Evolutionary conservation across 2,888 invertebrate genomes (phyloP).

Genomic region (Drosophila lacicola): DNA sequence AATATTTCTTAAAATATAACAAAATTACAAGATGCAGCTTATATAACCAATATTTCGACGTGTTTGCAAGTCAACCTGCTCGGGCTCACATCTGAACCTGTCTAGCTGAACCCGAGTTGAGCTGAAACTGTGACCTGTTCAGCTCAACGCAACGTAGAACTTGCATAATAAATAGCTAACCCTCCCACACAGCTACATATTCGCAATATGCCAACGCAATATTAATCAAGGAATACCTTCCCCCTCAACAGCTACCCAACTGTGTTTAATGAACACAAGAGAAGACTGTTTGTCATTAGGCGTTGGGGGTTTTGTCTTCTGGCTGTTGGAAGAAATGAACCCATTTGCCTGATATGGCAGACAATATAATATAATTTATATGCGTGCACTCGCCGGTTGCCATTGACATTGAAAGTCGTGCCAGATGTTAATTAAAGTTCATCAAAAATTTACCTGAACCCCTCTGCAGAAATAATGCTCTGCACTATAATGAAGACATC

Average conservation of each 20-base stretch:
- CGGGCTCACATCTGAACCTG: background rate
- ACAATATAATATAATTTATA: conserved; percentile 37
- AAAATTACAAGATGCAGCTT: too few relatives aligned
- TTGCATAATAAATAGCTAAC: conserved; percentile 21
- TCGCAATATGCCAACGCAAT: conserved; percentile 42
- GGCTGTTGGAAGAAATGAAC: conserved; percentile 56
- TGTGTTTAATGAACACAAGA: conserved; percentile 35
- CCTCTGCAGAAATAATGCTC: conserved; percentile 9
- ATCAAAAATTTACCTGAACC: conserved; percentile 51
- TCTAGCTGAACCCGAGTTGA: conserved; percentile 1
- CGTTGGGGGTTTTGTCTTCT: conserved; percentile 23
- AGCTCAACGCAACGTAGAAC: background rate
- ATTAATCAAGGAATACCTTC: conserved; percentile 45
- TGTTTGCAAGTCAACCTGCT: background rate
- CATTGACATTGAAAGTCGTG: conserved; percentile 77
- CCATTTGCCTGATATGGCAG: conserved; percentile 43
- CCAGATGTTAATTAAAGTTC: conserved; percentile 76
- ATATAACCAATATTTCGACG: background rate
- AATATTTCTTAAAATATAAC: too few relatives aligned
- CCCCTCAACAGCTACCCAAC: background rate
- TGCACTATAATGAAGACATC: conserved; percentile 61
- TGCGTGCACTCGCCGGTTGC: conserved; percentile 43
- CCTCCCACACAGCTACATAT: conserved; percentile 10
- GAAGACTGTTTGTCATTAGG: conserved; percentile 33
- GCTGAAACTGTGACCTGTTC: background rate